Evolutionary conservation across 2,113 vertebrate species (phyloP), one percentile per base, ranked within the genome.

Genomic region (Stegastes partitus): DNA sequence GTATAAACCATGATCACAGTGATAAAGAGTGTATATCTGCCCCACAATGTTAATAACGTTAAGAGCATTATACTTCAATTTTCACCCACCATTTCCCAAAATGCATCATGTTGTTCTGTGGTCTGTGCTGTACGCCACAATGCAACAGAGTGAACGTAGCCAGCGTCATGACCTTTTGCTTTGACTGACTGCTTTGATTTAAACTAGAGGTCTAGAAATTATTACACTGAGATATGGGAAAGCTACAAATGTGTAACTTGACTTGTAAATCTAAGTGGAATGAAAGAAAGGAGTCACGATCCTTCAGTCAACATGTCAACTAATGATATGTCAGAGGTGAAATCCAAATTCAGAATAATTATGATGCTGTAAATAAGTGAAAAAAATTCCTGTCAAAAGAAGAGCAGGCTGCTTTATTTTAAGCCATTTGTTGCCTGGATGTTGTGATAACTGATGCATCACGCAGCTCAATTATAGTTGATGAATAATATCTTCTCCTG

Each of bases 401-500:
- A 34, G 56, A 25, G 62, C 67, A 50, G 16, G 15, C n/a, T 10
- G 42, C 67, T 56, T 59, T 31, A 53, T 57, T 68, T 63, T 55
- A 31, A 59, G 28, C n/a, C 16, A 11, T 45, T 10, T 47, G 66
- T 79, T 62, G 45, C 68, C 59, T 58, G 28, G 19, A 25, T 77
- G 44, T 70, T 63, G 5, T 15, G 66, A 63, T 63, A 68, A 68
- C 51, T 34, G 5, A 68, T 64, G 74, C 22, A 51, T 82, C 55
- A 72, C 47, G n/a, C 44, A 14, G 34, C 56, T 68, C 47, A 68
- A 54, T 77, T 37, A 42, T 47, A 55, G 72, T 15, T 55, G 44
- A 71, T 85, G 54, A 81, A 68, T 79, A 70, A 71, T 77, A 12
- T 70, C 4, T 22, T 68, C 47, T 49, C 2, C 62, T 37, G 61